Conservation (phyloP, 2,113 vertebrate species). For the Pterocles gutturalis region DNA sequence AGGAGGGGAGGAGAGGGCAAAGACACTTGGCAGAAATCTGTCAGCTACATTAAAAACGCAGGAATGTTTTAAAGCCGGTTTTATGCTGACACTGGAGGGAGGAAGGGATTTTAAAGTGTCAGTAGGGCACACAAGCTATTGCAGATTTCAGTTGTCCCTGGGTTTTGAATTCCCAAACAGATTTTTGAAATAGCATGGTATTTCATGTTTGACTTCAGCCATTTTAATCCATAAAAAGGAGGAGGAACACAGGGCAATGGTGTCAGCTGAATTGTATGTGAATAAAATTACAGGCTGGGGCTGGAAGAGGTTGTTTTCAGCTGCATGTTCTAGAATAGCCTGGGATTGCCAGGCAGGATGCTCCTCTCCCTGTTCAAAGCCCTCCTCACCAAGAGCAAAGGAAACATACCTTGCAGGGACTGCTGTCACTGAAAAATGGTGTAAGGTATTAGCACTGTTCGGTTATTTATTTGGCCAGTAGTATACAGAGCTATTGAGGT, state of each 20-base stretch:
- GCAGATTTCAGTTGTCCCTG: background rate
- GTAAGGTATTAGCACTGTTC: background rate
- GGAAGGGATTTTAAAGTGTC: background rate
- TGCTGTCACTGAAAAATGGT: background rate
- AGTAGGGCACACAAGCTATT: background rate
- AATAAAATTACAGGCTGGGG: background rate
- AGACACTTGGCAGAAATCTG: background rate
- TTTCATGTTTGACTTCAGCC: background rate
- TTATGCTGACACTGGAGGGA: background rate
- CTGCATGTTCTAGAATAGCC: background rate
- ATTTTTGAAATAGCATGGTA: background rate
- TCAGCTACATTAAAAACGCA: background rate
- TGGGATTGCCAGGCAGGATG: background rate
- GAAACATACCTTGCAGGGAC: background rate
- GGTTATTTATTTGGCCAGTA: background rate
- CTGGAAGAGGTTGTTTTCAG: background rate
- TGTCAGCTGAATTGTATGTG: background rate
- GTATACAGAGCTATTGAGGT: background rate
- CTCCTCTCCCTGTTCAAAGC: background rate
- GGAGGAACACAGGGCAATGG: background rate
- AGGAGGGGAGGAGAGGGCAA: background rate
- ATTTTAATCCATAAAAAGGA: background rate
- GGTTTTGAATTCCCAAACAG: background rate
- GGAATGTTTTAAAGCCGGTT: background rate
- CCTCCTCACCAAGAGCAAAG: background rate